phyloP scores from a whole-genome alignment of 2,113 vertebrate species.

The Melanerpes aurifrons region DNA sequence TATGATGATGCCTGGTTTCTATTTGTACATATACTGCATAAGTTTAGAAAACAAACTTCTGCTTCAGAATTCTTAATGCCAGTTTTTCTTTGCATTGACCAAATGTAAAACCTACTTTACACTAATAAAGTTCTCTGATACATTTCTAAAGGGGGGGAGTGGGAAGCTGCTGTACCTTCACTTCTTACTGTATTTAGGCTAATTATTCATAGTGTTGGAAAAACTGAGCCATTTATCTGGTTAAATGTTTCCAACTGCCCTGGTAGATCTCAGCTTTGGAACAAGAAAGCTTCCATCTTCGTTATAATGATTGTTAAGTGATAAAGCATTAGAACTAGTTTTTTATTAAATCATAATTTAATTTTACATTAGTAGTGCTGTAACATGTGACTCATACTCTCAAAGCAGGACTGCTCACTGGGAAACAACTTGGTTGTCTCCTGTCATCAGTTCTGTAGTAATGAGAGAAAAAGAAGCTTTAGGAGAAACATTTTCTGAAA shows the following conservation, averaged over 20 bases:
- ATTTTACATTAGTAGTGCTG: neutral
- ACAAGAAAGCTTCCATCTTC: neutral
- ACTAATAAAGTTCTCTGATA: constrained; percentile 34
- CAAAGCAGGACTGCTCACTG: neutral
- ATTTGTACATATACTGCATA: constrained; percentile 77
- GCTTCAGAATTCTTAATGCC: constrained; percentile 64
- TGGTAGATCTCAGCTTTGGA: constrained; percentile 22
- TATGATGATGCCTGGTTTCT: constrained; percentile 70
- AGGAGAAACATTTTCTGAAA: neutral
- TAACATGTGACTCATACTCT: neutral
- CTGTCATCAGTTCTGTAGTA: neutral
- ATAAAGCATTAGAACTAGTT: neutral
- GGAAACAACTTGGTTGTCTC: neutral
- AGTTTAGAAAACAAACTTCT: constrained; percentile 71
- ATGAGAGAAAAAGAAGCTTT: neutral
- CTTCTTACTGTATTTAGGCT: neutral
- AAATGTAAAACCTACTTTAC: constrained; percentile 79
- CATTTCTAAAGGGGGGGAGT: neutral
- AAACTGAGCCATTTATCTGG: constrained; percentile 40
- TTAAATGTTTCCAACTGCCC: constrained; percentile 36
- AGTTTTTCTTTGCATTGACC: constrained; percentile 80
- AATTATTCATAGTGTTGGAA: constrained; percentile 24
- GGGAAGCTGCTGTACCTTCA: constrained; percentile 5
- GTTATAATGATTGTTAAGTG: neutral
- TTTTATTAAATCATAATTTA: constrained; percentile 4